These are phyloP conservation scores for Rhipidura dahli DNA, from an alignment of 2,113 vertebrate species.

Conservation along the genomic window DNA sequence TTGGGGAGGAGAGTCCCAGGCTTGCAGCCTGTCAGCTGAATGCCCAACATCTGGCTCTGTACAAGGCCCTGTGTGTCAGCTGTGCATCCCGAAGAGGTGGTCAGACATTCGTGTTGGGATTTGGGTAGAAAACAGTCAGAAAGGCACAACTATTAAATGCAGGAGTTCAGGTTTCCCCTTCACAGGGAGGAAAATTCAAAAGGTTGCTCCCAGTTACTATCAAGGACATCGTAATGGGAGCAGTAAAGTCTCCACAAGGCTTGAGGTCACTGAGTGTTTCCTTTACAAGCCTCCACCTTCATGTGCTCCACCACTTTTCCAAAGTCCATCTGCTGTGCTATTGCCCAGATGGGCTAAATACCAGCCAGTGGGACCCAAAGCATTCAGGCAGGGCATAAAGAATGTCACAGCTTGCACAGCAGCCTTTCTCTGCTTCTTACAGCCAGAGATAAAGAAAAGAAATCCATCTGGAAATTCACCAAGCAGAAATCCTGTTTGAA, in stretches of 20 bases:
- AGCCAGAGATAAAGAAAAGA: background rate
- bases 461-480: background rate
- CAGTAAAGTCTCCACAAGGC: background rate
- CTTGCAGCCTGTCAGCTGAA: background rate
- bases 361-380: background rate
- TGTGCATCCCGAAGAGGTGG: rapidly evolving
- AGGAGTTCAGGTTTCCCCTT: background rate
- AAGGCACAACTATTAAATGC: background rate
- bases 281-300: background rate
- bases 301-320: background rate
- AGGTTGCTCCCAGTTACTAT: background rate
- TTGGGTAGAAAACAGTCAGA: background rate
- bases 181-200: background rate
- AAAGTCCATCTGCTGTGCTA: background rate
- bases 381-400: background rate
- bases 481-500: background rate
- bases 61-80: background rate
- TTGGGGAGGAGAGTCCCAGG: background rate
- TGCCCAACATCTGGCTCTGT: background rate
- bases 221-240: background rate
- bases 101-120: rapidly evolving
- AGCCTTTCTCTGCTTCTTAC: background rate
- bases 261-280: background rate
- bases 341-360: background rate
- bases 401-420: background rate